These are phyloP conservation scores for Nyctibius bracteatus DNA, from an alignment of 2,113 vertebrate species.

Conservation along the genomic window DNA sequence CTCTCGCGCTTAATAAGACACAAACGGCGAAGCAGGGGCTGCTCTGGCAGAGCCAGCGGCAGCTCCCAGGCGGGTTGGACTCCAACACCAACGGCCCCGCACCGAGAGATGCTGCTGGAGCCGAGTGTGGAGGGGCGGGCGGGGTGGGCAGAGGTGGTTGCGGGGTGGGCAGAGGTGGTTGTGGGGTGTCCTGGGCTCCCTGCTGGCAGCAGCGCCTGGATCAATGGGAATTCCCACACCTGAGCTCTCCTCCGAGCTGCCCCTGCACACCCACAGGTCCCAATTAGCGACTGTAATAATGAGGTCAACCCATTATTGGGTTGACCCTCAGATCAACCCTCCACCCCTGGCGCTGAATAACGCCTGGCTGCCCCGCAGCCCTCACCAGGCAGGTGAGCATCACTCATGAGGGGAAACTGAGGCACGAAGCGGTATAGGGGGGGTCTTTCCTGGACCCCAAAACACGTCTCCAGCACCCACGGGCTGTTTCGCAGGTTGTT, in stretches of 20 bases:
- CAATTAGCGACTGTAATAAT: background rate
- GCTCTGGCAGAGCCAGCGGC: background rate
- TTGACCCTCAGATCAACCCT: background rate
- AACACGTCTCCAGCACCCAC: accelerated
- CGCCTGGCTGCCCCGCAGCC: background rate
- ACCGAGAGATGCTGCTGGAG: accelerated
- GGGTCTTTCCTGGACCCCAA: background rate
- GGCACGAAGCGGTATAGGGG: background rate
- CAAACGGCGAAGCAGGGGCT: background rate
- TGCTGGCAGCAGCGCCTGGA: background rate
- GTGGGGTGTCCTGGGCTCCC: background rate
- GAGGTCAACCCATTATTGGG: too few species aligned
- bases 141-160: background rate
- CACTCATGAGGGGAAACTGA: background rate
- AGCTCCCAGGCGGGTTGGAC: background rate
- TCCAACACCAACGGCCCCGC: accelerated
- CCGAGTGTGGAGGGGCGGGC: accelerated
- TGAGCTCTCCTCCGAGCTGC: background rate
- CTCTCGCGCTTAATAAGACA: background rate
- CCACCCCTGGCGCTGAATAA: background rate
- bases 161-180: background rate
- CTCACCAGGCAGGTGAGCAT: accelerated
- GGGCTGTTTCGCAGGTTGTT: accelerated
- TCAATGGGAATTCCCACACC: background rate
- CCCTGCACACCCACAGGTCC: background rate